Evolutionary conservation across 1,140 invertebrate species (phyloP).

Genomic region (Tetranychus urticae): DNA sequence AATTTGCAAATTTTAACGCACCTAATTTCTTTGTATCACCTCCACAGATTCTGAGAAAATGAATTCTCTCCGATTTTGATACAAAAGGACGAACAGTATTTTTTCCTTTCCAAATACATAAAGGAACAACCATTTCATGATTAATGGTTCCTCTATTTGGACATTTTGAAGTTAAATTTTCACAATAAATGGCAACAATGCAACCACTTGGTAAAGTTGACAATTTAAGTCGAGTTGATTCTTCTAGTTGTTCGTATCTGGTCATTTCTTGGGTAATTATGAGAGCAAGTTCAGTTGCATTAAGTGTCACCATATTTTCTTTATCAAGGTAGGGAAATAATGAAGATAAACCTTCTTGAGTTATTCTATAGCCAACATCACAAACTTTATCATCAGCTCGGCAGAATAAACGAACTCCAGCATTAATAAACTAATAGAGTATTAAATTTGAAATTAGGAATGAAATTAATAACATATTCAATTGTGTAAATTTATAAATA

Average conservation of each 20-base stretch:
- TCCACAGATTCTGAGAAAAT: constrained; percentile 56
- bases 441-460: constrained; percentile 1
- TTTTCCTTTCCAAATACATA: constrained; percentile 76
- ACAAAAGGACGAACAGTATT: constrained; percentile 63
- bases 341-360: constrained; percentile 11
- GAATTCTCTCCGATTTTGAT: constrained; percentile 49
- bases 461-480: not conserved
- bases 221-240: constrained; percentile 13
- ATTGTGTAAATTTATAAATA: not conserved
- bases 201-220: not conserved
- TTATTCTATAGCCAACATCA: constrained; percentile 14
- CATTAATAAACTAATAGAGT: constrained; percentile 51
- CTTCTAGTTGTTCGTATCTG: constrained; percentile 23
- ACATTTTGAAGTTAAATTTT: constrained; percentile 8
- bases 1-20: not conserved
- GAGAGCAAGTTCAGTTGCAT: constrained; percentile 1
- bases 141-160: constrained; percentile 30
- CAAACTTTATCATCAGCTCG: constrained; percentile 65
- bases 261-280: constrained; percentile 3
- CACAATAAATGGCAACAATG: constrained; percentile 1
- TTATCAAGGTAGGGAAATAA: constrained; percentile 2
- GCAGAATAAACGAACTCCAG: constrained; percentile 71
- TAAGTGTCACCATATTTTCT: not conserved
- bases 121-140: constrained; percentile 37
- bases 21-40: constrained; percentile 29